Base-by-base conservation (phyloP, 1,140 invertebrate species). In the Apolygus lucorum region DNA sequence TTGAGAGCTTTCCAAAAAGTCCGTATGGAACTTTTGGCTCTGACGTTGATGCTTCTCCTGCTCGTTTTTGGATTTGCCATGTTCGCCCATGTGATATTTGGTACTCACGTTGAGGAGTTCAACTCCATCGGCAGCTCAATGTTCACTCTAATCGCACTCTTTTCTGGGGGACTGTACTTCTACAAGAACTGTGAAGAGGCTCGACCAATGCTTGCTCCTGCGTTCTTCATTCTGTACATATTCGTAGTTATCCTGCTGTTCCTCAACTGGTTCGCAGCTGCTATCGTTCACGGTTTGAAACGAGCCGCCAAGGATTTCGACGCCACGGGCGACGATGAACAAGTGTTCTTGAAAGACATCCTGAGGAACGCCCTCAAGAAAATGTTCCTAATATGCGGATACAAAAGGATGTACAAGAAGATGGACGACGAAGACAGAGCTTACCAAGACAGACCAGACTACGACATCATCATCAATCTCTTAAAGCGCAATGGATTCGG, bases 1-100 rank as follows among this genome's bases (percentile, higher is more conserved):
- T 24, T 59, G 4, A 59, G 54, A 59, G 54, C 54, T 21, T 59
- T 59, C 22, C 54, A 59, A 17, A 59, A 17, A 17, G 54, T 59
- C 22, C 54, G 54, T 21, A 59, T 59, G 54, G 54, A 59, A 21
- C 11, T 59, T 22, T 14, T 59, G 22, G 54, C 54, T 21, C 92
- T 92, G 77, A 84, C 85, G 59, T 80, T 91, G 2, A 91, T 93
- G 89, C 92, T 92, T 78, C 86, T 89, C 75, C 89, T 92, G 72
- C 86, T 91, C 8, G 92, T 92, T 78, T 83, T 91, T 75, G 89
- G 90, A 8, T 92, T 89, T 79, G 88, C 89, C 1, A 87, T 87
- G 74, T 75, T 89, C 54, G 88, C 87, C 11, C 86, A 86, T 69
- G 76, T 90, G 2, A 74, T 89, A 1, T 90, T 90, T 77, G 88